These are phyloP conservation scores for Psammodynastes pulverulentus DNA, from an alignment of 2,113 vertebrate species.

Conservation along the genomic window DNA sequence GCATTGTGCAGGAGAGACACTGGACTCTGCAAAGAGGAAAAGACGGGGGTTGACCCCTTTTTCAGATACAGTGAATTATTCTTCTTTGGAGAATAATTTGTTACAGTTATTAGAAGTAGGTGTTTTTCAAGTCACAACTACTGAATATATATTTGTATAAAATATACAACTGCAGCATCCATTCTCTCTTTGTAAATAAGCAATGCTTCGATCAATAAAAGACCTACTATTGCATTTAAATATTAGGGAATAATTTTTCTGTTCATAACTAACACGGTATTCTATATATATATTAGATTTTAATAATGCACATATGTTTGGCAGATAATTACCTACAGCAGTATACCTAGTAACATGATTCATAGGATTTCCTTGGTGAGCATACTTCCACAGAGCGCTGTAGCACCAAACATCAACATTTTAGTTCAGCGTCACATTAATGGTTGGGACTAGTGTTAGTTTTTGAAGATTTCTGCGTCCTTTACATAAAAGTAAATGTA, in stretches of 20 bases:
- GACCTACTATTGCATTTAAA: neutral
- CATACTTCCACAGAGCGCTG: neutral
- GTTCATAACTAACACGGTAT: neutral
- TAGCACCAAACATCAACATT: neutral
- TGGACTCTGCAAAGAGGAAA: neutral
- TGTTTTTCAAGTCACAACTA: neutral
- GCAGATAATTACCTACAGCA: neutral
- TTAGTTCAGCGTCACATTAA: neutral
- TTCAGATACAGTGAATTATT: neutral
- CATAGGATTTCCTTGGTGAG: neutral
- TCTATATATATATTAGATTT: conserved; percentile 9
- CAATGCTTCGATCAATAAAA: neutral
- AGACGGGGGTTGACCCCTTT: neutral
- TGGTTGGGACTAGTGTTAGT: neutral
- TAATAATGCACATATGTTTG: neutral
- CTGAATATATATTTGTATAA: neutral
- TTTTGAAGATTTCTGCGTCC: neutral
- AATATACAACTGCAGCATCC: neutral
- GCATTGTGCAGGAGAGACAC: neutral
- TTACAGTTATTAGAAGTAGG: neutral
- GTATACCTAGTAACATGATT: neutral
- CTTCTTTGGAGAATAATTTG: neutral
- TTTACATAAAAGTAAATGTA: neutral
- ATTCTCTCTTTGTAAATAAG: neutral
- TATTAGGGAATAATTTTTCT: neutral